These are phyloP conservation scores for Pseudonaja textilis DNA, from an alignment of 2,113 vertebrate genomes.

Conservation along the genomic window DNA sequence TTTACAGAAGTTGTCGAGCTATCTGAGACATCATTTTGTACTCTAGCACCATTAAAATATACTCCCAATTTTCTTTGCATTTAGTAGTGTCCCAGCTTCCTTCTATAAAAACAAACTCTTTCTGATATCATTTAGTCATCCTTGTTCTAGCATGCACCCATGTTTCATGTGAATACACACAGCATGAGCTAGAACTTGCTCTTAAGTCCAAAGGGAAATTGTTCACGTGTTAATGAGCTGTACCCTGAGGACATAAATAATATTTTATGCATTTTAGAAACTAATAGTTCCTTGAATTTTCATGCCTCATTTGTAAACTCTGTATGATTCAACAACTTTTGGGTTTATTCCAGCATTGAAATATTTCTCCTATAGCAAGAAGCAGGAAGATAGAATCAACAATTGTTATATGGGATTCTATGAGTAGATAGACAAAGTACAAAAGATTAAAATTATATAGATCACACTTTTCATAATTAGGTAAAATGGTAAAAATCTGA, in stretches of 20 bases:
- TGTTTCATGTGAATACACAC: neutral
- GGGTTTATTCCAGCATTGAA: neutral
- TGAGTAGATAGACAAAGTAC: neutral
- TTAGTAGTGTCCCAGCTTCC: neutral
- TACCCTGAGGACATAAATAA: neutral
- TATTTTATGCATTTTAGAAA: neutral
- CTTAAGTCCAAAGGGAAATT: neutral
- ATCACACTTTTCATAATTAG: neutral
- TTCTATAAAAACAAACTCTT: neutral
- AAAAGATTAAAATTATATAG: neutral
- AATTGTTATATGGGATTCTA: constrained; percentile 1
- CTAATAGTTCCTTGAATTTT: neutral
- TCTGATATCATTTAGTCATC: neutral
- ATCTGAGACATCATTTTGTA: neutral
- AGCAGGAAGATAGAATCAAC: neutral
- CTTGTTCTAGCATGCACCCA: neutral
- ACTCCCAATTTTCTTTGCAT: neutral
- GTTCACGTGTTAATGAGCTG: neutral
- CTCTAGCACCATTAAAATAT: neutral
- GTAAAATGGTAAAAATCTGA: neutral
- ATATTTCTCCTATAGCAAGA: neutral
- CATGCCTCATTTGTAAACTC: neutral
- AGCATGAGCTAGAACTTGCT: neutral
- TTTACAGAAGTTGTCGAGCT: neutral
- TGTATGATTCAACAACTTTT: neutral